Base-by-base conservation (phyloP, 2,113 vertebrate genomes). In the Seriola aureovittata region DNA sequence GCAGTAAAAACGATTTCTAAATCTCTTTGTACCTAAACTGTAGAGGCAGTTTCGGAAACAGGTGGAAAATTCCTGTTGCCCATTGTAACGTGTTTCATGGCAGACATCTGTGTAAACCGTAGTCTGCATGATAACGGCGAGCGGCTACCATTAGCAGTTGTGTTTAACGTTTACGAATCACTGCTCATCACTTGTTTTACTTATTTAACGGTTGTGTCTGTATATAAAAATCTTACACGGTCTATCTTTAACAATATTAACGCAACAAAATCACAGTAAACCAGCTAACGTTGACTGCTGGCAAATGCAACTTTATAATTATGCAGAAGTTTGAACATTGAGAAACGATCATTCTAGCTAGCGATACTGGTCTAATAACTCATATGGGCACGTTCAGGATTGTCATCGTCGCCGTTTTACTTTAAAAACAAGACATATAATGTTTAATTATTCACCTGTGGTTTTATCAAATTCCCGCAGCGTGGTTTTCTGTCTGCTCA, bases 391-490 rank as follows among this genome's bases (percentile, higher is more conserved):
- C 16, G n/a, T n/a, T 14, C 17, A 0, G 2, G n/a, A 4, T 9
- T 19, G 2, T 21, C 4, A 0, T 8, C 5, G 4, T 57, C 4
- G 8, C 32, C 0, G 2, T 25, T 44, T 23, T 3, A 38, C 25
- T 29, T n/a, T 0, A 46, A 3, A 54, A 13, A 66, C 0, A 29
- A 25, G 1, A 23, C 0, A 46, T 5, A 10, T 13, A 0, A 10
- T 16, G 46, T 29, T 60, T 38, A 8, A 67, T 65, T 58, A 75
- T 77, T 90, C 75, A 91, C 91, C 90, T 90, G 70, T 25, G 7
- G 3, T 29, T 60, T 3, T 6, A 21, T 3, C 7, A 40, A 68
- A 25, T 9, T 62, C 16, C 25, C 52, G 50, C 60, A 4, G 82
- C 78, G 75, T 83, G 70, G 25, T 40, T 34, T 16, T 81, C 75